Percentiles rank a stretch among this genome's conserved stretches.
phyloP scores from a whole-genome alignment of 1,140 invertebrate species.

The Cardiocondyla obscurior region DNA sequence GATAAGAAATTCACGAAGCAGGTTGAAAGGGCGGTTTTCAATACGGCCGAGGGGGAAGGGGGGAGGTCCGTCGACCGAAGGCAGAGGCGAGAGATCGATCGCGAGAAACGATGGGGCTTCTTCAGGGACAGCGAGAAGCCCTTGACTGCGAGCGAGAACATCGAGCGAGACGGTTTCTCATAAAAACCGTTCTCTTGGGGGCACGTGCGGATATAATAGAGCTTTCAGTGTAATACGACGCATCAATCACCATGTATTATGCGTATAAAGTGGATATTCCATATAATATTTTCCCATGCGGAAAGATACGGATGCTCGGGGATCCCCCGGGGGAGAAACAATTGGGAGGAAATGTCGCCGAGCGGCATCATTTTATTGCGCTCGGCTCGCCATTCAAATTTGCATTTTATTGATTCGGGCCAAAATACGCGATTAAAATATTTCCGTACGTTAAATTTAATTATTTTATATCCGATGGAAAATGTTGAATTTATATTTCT shows the following conservation, averaged over 20 bases:
- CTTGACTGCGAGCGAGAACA: constrained; percentile 8
- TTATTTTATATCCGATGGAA: too few species aligned
- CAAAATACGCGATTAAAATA: too few species aligned
- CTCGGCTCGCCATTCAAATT: too few species aligned
- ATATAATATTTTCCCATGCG: too few species aligned
- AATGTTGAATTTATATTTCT: too few species aligned
- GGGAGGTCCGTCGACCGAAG: constrained; percentile 26
- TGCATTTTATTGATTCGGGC: too few species aligned
- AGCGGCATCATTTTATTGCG: too few species aligned
- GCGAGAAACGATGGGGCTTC: constrained; percentile 40
- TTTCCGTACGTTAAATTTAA: too few species aligned
- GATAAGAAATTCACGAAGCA: constrained; percentile 55
- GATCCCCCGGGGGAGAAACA: too few species aligned
- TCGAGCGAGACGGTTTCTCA: neutral
- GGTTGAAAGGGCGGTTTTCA: constrained; percentile 50
- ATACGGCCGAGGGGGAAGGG: constrained; percentile 44
- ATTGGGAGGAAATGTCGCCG: too few species aligned
- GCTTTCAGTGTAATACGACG: neutral
- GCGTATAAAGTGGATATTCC: too few species aligned
- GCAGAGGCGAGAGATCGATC: constrained; percentile 39
- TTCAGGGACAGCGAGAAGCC: constrained; percentile 49
- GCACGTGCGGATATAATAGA: constrained; percentile 27
- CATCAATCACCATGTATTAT: neutral
- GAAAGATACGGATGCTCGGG: too few species aligned
- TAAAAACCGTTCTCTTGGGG: constrained; percentile 1